Percentiles rank a stretch among this genome's conserved stretches.
phyloP scores from a whole-genome alignment of 2,113 vertebrate species.

The Eublepharis macularius region DNA sequence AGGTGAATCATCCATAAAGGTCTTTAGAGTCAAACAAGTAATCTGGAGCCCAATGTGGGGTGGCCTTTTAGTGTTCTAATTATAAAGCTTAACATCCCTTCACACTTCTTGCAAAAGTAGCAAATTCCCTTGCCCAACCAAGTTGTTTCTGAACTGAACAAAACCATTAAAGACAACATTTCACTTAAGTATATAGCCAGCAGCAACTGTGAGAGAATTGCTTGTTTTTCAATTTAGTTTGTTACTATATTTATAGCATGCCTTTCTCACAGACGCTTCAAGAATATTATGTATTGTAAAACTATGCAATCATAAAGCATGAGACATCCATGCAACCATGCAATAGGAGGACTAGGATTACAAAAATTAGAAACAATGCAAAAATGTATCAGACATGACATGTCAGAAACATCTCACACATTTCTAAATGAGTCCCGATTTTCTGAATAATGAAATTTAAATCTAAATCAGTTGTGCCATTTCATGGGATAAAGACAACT shows the following conservation, averaged over 20 bases:
- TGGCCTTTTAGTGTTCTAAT: not conserved
- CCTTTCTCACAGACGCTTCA: too few relatives aligned
- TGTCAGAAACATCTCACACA: not conserved
- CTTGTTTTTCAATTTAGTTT: too few relatives aligned
- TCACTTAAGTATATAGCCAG: not conserved
- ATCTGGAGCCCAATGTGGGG: not conserved
- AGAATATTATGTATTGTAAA: too few relatives aligned
- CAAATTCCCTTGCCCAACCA: not conserved
- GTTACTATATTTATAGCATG: too few relatives aligned
- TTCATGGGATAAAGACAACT: slow-evolving; percentile 20
- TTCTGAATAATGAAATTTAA: not conserved
- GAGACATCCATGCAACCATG: too few relatives aligned
- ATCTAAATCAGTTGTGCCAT: not conserved
- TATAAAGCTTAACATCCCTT: not conserved
- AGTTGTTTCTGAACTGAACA: not conserved
- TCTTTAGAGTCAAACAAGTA: not conserved
- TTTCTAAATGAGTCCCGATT: not conserved
- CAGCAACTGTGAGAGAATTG: not conserved
- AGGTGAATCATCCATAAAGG: not conserved
- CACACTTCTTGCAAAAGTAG: not conserved
- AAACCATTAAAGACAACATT: not conserved
- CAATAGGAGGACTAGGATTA: too few relatives aligned
- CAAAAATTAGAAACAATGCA: too few relatives aligned
- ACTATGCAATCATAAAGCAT: too few relatives aligned
- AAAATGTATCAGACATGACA: too few relatives aligned